Percentiles rank a stretch among this genome's conserved stretches.
Evolutionary conservation across 2,797 vertebrate species (phyloP).

Genomic region (Microchirus variegatus): DNA sequence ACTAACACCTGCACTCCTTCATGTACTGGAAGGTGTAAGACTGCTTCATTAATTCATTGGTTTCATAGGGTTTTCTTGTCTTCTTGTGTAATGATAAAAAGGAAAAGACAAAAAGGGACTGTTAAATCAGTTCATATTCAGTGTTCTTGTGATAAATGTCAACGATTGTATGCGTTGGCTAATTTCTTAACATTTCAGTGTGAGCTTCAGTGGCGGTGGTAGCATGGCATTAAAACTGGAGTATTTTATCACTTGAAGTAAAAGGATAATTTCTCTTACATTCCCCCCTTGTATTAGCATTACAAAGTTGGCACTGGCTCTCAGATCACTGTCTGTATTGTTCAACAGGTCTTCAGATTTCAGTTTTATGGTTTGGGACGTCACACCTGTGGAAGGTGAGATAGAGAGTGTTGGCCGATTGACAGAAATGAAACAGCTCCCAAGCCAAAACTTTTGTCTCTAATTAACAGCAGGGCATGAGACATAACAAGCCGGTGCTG

Average conservation of each 20-base stretch:
- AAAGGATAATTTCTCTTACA: background rate
- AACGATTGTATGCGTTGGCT: too few species aligned
- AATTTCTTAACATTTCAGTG: background rate
- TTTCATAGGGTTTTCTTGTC: conserved; percentile 39
- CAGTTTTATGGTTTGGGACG: conserved; percentile 2
- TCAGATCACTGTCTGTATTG: background rate
- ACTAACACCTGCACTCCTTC: conserved; percentile 33
- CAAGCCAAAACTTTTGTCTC: conserved; percentile 10
- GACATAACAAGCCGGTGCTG: conserved; percentile 8
- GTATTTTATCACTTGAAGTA: background rate
- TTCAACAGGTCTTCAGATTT: background rate
- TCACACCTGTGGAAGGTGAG: conserved; percentile 13
- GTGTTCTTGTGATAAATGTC: too few species aligned
- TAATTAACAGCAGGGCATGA: conserved; percentile 10
- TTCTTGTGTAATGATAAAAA: conserved; percentile 30
- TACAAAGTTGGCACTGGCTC: background rate
- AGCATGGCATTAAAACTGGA: background rate
- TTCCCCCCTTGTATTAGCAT: background rate
- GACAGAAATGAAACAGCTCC: conserved; percentile 15
- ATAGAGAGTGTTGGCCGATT: background rate
- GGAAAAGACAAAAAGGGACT: too few species aligned
- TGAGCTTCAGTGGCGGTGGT: background rate
- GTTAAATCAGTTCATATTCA: too few species aligned
- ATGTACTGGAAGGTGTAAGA: conserved; percentile 30
- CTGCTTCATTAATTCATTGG: conserved; percentile 18